Evolutionary conservation across 2,888 invertebrate genomes (phyloP).

Genomic region (Parelbella ahira): DNA sequence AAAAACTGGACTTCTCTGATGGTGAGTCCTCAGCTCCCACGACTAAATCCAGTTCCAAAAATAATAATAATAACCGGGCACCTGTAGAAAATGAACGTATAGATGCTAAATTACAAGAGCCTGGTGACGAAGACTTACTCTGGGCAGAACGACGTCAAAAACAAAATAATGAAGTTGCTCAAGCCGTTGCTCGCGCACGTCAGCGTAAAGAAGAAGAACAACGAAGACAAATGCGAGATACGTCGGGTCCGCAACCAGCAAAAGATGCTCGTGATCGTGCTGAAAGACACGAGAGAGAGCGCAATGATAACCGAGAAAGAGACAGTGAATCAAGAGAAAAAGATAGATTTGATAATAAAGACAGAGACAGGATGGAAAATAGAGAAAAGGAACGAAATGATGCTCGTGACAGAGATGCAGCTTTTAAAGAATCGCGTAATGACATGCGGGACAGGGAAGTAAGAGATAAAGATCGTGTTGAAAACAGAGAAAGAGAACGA

Average conservation of each 20-base stretch:
- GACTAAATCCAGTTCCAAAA: slow-evolving; percentile 44
- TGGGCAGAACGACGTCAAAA: slow-evolving; percentile 86
- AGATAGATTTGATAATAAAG: slow-evolving; percentile 50
- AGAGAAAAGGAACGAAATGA: slow-evolving; percentile 41
- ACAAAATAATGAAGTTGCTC: slow-evolving; percentile 86
- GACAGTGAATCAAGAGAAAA: slow-evolving; percentile 45
- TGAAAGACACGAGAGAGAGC: slow-evolving; percentile 39
- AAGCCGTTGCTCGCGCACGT: slow-evolving; percentile 90
- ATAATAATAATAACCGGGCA: slow-evolving; percentile 52
- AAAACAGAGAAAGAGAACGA: slow-evolving; percentile 33
- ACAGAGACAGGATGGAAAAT: slow-evolving; percentile 46
- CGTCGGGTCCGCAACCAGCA: slow-evolving; percentile 44
- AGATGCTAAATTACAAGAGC: slow-evolving; percentile 59
- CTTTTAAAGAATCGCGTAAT: slow-evolving; percentile 43
- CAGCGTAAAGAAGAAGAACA: slow-evolving; percentile 94
- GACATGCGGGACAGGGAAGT: slow-evolving; percentile 41
- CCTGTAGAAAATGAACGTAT: slow-evolving; percentile 59
- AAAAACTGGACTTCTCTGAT: slow-evolving; percentile 96
- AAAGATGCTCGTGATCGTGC: slow-evolving; percentile 49
- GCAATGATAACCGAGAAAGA: slow-evolving; percentile 44
- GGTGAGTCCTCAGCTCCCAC: slow-evolving; percentile 83
- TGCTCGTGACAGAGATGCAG: slow-evolving; percentile 42
- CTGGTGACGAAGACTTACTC: slow-evolving; percentile 75
- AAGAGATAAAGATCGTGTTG: slow-evolving; percentile 41
- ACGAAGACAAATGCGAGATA: slow-evolving; percentile 80